Percentiles rank a stretch among this genome's conserved stretches.
Evolutionary conservation across 1,140 invertebrate species (phyloP).

Genomic region (Leucophenga varia): DNA sequence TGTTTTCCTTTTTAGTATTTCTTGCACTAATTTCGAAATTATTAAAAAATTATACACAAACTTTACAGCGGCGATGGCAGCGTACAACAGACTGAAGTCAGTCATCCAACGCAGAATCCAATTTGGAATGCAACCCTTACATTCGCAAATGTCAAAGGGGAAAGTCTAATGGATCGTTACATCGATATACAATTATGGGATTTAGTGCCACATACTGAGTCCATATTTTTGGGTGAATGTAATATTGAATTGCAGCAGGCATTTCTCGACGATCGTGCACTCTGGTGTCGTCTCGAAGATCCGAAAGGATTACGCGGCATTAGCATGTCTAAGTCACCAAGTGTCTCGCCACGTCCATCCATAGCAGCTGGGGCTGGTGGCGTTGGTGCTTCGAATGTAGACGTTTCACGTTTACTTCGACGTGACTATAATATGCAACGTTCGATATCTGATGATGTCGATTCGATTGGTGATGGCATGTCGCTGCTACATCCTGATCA

Average conservation of each 20-base stretch:
- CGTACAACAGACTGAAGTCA: slow-evolving; percentile 76
- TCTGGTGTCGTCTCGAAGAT: slow-evolving; percentile 85
- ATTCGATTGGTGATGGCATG: slow-evolving; percentile 70
- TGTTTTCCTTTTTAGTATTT: background rate
- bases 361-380: slow-evolving; percentile 60
- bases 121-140: slow-evolving; percentile 89
- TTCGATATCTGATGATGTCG: slow-evolving; percentile 72
- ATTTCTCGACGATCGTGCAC: slow-evolving; percentile 79
- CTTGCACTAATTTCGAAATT: no score
- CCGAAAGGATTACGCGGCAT: slow-evolving; percentile 65
- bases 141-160: slow-evolving; percentile 75
- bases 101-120: slow-evolving; percentile 79
- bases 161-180: slow-evolving; percentile 74
- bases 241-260: slow-evolving; percentile 75
- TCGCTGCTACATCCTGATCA: slow-evolving; percentile 81
- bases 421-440: slow-evolving; percentile 68
- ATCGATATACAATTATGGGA: slow-evolving; percentile 89
- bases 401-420: slow-evolving; percentile 63
- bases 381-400: slow-evolving; percentile 48
- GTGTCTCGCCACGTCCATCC: slow-evolving; percentile 76
- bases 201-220: slow-evolving; percentile 75
- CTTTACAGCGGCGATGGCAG: slow-evolving; percentile 67
- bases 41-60: background rate
- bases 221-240: slow-evolving; percentile 81
- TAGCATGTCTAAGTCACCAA: slow-evolving; percentile 66